These are phyloP conservation scores for Orthonychiurus folsomi DNA, from an alignment of 2,888 invertebrate genomes.

Conservation along the genomic window DNA sequence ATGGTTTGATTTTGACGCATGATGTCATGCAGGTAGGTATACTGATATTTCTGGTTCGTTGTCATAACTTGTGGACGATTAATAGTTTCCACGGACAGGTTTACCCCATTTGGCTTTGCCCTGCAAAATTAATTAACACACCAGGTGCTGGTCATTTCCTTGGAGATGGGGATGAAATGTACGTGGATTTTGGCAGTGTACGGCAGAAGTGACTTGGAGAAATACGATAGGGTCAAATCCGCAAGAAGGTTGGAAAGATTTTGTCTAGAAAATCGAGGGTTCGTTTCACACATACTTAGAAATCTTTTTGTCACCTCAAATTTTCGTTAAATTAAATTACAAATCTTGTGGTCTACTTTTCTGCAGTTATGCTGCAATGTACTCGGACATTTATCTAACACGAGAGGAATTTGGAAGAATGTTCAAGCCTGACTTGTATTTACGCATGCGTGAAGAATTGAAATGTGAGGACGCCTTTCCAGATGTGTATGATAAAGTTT, in stretches of 20 bases:
- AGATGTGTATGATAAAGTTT: background rate
- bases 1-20: background rate
- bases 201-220: background rate
- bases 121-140: conserved; percentile 8
- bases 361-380: too few species aligned
- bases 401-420: background rate
- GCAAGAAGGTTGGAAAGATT: background rate
- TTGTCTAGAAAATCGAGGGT: background rate
- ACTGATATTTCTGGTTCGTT: background rate
- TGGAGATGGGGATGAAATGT: conserved; percentile 7
- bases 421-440: background rate
- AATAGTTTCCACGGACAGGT: background rate
- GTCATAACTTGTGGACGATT: background rate
- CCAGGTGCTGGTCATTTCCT: background rate
- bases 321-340: too few species aligned
- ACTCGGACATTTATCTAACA: background rate
- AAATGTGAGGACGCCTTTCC: background rate
- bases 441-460: background rate
- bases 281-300: background rate
- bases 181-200: conserved; percentile 12
- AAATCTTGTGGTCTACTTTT: background rate
- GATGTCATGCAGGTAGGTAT: background rate
- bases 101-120: conserved; percentile 15
- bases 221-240: background rate
- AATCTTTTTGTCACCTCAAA: too few species aligned